phyloP scores from a whole-genome alignment of 2,888 invertebrate genomes.

The Tenthredo amoena region DNA sequence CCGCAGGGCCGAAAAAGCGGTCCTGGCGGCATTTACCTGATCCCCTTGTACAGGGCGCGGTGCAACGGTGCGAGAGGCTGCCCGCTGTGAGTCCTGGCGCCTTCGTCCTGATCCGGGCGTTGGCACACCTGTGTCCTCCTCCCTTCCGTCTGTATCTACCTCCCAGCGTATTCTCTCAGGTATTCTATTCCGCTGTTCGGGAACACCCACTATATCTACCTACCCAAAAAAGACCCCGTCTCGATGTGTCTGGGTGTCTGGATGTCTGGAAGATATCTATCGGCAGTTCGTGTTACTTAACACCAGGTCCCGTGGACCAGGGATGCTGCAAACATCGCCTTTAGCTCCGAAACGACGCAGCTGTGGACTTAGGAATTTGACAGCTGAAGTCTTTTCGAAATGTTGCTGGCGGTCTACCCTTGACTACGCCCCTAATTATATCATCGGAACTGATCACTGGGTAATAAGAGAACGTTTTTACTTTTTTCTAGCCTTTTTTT shows the following conservation, averaged over 20 bases:
- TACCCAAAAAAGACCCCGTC: neutral
- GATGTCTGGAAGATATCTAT: constrained; percentile 52
- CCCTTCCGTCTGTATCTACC: constrained; percentile 55
- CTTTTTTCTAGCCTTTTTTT: neutral
- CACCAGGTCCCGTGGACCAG: constrained; percentile 48
- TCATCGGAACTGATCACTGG: constrained; percentile 49
- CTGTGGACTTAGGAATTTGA: constrained; percentile 44
- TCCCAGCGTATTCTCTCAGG: constrained; percentile 52
- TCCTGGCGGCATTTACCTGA: constrained; percentile 55
- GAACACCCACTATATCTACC: constrained; percentile 38
- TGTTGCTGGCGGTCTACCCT: neutral
- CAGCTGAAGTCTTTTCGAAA: constrained; percentile 47
- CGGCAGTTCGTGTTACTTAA: constrained; percentile 51
- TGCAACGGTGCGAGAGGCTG: constrained; percentile 59
- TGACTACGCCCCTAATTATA: constrained; percentile 51
- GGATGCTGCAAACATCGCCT: constrained; percentile 48
- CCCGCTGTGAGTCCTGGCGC: constrained; percentile 68
- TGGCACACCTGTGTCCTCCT: constrained; percentile 66
- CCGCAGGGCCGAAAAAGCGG: constrained; percentile 40
- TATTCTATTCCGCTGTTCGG: constrained; percentile 43
- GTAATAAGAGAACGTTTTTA: constrained; percentile 44
- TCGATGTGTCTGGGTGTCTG: constrained; percentile 45
- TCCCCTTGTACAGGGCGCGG: constrained; percentile 53
- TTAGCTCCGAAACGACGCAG: constrained; percentile 39
- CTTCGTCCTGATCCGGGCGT: constrained; percentile 58